A percentile compares a stretch with the other conserved stretches of the same genome.
Conservation (phyloP, 2,888 invertebrate genomes). For the Oscheius onirici region DNA sequence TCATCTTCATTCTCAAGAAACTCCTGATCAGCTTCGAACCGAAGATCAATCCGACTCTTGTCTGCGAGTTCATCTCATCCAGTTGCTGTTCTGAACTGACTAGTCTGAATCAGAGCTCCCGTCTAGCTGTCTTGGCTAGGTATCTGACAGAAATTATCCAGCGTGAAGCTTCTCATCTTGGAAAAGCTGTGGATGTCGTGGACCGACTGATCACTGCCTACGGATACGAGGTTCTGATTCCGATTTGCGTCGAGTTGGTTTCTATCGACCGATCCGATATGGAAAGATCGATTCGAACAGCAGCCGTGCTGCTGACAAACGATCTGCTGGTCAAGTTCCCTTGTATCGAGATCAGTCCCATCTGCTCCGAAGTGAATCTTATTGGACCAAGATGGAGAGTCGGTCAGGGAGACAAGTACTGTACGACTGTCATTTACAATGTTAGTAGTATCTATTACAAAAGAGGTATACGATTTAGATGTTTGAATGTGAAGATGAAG, state of each 20-base stretch:
- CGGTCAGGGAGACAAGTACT: slow-evolving; percentile 13
- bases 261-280: not conserved
- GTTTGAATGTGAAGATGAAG: slow-evolving; percentile 22
- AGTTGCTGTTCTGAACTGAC: slow-evolving; percentile 1
- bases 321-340: slow-evolving; percentile 15
- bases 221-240: slow-evolving; percentile 9
- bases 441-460: not conserved
- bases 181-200: slow-evolving; percentile 12
- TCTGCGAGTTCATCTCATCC: slow-evolving; percentile 24
- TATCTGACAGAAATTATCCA: slow-evolving; percentile 19
- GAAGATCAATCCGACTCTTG: slow-evolving; percentile 19
- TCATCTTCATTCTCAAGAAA: not conserved
- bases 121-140: not conserved
- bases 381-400: slow-evolving; percentile 19
- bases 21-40: not conserved
- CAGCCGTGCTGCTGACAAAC: not conserved
- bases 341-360: slow-evolving; percentile 8
- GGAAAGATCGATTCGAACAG: not conserved
- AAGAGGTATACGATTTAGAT: slow-evolving; percentile 7
- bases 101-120: not conserved
- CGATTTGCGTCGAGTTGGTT: not conserved
- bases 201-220: slow-evolving; percentile 6
- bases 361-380: not conserved
- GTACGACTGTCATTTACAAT: slow-evolving; percentile 1
- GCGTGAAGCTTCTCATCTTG: not conserved